Base-by-base conservation (phyloP, 2,113 vertebrate genomes). In the Proteles cristata region DNA sequence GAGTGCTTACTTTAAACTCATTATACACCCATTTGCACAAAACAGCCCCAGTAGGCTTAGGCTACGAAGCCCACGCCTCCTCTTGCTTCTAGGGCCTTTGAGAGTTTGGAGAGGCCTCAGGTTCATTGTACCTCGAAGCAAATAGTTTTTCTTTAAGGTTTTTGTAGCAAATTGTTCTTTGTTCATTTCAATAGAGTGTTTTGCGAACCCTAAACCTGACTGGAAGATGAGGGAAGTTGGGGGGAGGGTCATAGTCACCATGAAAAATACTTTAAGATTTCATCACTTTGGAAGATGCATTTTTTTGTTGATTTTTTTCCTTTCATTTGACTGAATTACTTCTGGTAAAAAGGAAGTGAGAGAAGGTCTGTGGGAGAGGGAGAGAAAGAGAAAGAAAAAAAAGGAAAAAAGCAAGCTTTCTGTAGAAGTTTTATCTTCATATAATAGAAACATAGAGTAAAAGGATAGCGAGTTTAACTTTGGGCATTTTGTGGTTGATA, bases 1-100 rank as follows among this genome's bases (percentile, higher is more conserved):
- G n/a, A 50, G 74, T 83, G 33, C 39, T 88, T 48, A 77, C 74
- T 97, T 92, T 69, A 33, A 90, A 35, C 23, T 91, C 63, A 65
- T 0, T 74, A 6, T 58, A 39, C 25, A 35, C 35, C 21, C 69
- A 68, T 25, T 90, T 88, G 35, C 17, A 76, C 11, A 50, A 90
- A 96, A 43, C 7, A 39, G 73, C 1, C 31, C 21, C 19, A 58
- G 12, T 73, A 48, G 1, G 11, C 31, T 79, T 39, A 79, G 69
- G 26, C 50, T 71, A 26, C n/a, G 31, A n/a, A 69, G 79, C 69
- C 33, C 39, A 63, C 50, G 43, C 0, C 1, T 55, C 14, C 14
- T 35, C 5, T 39, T 48, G 71, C 21, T 61, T 50, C 35, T 63
- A 79, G 14, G 19, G 28, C 14, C 31, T 87, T 58, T 33, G n/a